A percentile compares a stretch with the other conserved stretches of the same genome.
Conservation (phyloP, 2,888 invertebrate genomes). For the Brenthis ino region DNA sequence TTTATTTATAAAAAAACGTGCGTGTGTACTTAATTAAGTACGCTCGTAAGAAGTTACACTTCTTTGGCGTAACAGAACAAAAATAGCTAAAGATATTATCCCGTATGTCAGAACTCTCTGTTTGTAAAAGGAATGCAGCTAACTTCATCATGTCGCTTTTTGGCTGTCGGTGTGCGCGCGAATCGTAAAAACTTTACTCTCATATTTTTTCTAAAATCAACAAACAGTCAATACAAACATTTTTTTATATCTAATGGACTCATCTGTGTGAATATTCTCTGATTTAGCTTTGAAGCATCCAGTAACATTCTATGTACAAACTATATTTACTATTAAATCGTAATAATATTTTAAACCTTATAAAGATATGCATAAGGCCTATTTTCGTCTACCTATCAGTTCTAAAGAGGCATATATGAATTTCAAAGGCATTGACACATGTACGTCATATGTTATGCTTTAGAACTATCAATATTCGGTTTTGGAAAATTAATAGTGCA, state of each 20-base stretch:
- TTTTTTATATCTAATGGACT: neutral
- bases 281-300: constrained; percentile 30
- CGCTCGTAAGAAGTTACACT: no score
- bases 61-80: no score
- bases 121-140: no score
- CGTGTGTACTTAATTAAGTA: no score
- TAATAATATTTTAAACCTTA: constrained; percentile 10
- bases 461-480: constrained; percentile 34
- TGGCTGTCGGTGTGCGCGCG: no score
- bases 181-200: no score
- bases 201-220: no score
- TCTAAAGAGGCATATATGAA: constrained; percentile 25
- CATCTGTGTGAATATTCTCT: constrained; percentile 28
- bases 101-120: no score
- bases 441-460: constrained; percentile 32
- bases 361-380: neutral
- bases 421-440: constrained; percentile 34
- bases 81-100: no score
- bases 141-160: no score
- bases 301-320: constrained; percentile 30
- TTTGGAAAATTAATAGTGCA: constrained; percentile 2
- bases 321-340: constrained; percentile 24
- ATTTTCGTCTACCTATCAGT: constrained; percentile 10
- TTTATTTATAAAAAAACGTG: no score
- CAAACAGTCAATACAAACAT: no score